phyloP scores from a whole-genome alignment of 1,140 invertebrate genomes.

The Helicoverpa armigera region DNA sequence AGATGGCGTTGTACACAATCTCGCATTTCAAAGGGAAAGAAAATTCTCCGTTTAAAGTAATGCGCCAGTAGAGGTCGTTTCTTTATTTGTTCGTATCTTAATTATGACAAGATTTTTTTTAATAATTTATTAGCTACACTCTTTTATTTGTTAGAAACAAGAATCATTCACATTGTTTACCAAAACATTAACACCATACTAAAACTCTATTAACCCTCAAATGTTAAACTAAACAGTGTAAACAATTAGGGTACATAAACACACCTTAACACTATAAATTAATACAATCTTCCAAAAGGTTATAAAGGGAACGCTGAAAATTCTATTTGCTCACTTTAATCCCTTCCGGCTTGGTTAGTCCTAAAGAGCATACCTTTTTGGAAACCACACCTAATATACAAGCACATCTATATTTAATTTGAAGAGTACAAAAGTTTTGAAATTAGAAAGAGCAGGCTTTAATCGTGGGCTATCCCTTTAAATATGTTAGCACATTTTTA shows the following conservation, averaged over 20 bases:
- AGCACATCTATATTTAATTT: slow-evolving; percentile 28
- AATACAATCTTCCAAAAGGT: slow-evolving; percentile 26
- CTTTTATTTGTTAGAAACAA: no score
- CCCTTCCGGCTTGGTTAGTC: slow-evolving; percentile 42
- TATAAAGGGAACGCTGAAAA: slow-evolving; percentile 26
- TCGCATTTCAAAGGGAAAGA: slow-evolving; percentile 29
- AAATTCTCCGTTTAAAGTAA: slow-evolving; percentile 4
- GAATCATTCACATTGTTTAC: no score
- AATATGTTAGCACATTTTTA: slow-evolving; percentile 18
- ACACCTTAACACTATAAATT: neutral
- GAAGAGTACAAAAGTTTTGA: slow-evolving; percentile 23
- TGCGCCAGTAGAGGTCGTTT: slow-evolving; percentile 54
- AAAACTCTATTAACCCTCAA: neutral
- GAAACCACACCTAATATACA: slow-evolving; percentile 48
- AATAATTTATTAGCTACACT: no score
- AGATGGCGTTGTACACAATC: slow-evolving; percentile 67
- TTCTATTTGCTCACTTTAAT: slow-evolving; percentile 44
- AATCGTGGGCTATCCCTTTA: slow-evolving; percentile 27
- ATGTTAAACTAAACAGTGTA: neutral
- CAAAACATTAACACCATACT: no score
- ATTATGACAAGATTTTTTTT: no score
- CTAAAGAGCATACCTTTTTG: slow-evolving; percentile 41
- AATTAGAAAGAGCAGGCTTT: slow-evolving; percentile 44
- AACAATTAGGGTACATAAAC: neutral
- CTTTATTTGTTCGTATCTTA: slow-evolving; percentile 23